These are phyloP conservation scores for Astropecten irregularis DNA, from an alignment of 53 echinoderm and acorn worm species.

Conservation along the genomic window DNA sequence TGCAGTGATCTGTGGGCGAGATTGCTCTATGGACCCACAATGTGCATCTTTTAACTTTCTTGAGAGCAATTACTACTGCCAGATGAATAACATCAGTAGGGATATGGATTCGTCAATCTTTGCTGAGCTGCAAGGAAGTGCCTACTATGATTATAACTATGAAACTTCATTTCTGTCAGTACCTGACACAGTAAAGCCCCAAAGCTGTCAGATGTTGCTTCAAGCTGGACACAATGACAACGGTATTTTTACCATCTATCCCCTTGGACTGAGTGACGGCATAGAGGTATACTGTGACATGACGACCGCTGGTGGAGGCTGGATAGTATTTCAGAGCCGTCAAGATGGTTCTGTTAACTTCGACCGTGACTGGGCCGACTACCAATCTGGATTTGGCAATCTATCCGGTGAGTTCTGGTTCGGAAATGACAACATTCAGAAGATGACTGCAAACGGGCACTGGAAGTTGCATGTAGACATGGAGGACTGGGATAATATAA, in stretches of 20 bases:
- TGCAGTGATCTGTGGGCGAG: background rate
- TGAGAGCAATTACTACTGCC: background rate
- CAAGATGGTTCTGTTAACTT: no score
- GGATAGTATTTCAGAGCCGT: no score
- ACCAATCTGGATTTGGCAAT: no score
- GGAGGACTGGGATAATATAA: background rate
- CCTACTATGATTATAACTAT: no score
- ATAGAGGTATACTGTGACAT: slow-evolving; percentile 27
- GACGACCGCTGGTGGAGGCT: background rate
- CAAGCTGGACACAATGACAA: background rate
- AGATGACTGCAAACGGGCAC: background rate
- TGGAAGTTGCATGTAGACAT: slow-evolving; percentile 11
- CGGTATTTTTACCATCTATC: slow-evolving; percentile 8
- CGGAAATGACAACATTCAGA: background rate
- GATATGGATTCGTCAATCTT: slow-evolving; percentile 12
- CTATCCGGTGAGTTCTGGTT: no score
- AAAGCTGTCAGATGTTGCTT: no score
- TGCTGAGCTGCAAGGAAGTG: no score
- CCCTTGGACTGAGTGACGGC: background rate
- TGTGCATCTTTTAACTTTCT: slow-evolving; percentile 17
- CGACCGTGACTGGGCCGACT: no score
- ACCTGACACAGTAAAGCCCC: no score
- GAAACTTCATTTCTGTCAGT: no score
- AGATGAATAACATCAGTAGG: background rate
- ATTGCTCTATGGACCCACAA: background rate